Evolutionary conservation across 2,113 vertebrate genomes (phyloP).

Genomic region (Strix aluco): DNA sequence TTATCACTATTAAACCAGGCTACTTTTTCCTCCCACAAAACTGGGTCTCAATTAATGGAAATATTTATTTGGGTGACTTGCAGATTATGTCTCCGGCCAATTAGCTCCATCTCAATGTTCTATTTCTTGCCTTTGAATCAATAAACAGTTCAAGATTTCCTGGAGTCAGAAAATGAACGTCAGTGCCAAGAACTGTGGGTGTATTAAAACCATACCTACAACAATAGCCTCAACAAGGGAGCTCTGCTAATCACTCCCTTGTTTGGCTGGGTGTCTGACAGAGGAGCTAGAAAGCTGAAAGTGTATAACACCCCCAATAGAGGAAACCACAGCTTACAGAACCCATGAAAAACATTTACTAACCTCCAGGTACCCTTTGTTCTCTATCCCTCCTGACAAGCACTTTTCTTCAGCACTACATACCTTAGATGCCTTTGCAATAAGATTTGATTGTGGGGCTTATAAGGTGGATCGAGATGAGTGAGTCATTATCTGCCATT

Average conservation of each 20-base stretch:
- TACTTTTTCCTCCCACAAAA: conserved; percentile 14
- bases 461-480: conserved; percentile 46
- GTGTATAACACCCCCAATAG: conserved; percentile 42
- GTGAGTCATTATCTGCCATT: conserved; percentile 70
- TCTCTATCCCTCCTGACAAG: conserved; percentile 68
- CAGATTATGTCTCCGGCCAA: conserved; percentile 58
- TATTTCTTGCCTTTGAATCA: conserved; percentile 69
- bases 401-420: conserved; percentile 26
- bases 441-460: conserved; percentile 66
- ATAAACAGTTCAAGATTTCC: conserved; percentile 78
- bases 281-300: conserved; percentile 52
- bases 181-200: conserved; percentile 70
- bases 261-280: conserved; percentile 51
- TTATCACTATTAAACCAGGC: not conserved
- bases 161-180: conserved; percentile 62
- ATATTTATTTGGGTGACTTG: conserved; percentile 67
- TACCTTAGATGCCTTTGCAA: conserved; percentile 70
- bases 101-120: conserved; percentile 68
- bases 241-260: conserved; percentile 62
- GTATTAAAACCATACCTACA: conserved; percentile 78
- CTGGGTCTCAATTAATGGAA: conserved; percentile 57
- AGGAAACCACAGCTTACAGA: conserved; percentile 69
- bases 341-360: conserved; percentile 67
- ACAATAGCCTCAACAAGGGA: conserved; percentile 65
- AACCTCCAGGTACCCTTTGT: conserved; percentile 76